phyloP scores from a whole-genome alignment of 2,888 invertebrate species.

The Eupithecia centaureata region DNA sequence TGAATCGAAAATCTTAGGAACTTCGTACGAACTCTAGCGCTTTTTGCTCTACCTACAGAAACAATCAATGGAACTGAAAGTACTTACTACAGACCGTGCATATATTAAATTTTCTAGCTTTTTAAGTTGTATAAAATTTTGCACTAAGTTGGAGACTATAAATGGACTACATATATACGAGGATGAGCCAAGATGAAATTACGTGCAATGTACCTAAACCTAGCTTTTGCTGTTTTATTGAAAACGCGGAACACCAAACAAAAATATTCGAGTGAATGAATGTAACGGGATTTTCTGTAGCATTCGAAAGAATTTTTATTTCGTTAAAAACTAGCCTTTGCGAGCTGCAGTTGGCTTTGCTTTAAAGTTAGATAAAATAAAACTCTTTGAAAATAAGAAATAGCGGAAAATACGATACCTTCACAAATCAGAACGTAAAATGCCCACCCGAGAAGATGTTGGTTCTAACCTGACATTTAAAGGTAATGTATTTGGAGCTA shows the following conservation, averaged over 20 bases:
- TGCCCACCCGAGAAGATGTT: background rate
- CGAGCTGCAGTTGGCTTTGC: background rate
- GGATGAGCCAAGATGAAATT: too few relatives aligned
- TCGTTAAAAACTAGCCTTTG: slow-evolving; percentile 1
- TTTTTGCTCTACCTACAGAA: too few relatives aligned
- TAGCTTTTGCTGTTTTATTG: background rate
- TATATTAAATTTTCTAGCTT: too few relatives aligned
- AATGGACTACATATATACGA: too few relatives aligned
- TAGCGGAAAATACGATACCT: background rate
- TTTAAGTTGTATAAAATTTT: too few relatives aligned
- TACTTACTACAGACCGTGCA: too few relatives aligned
- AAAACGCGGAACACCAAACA: background rate
- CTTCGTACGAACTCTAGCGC: too few relatives aligned
- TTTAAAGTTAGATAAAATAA: background rate
- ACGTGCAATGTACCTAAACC: too few relatives aligned
- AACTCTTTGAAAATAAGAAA: background rate
- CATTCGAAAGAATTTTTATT: slow-evolving; percentile 18
- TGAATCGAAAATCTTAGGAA: too few relatives aligned
- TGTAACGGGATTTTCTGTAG: slow-evolving; percentile 15
- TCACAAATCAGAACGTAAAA: background rate
- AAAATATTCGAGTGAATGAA: slow-evolving; percentile 12
- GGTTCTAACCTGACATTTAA: background rate
- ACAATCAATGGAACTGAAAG: too few relatives aligned
- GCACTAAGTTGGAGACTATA: too few relatives aligned
- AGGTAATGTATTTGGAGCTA: background rate